Conservation (phyloP, 2,113 vertebrate genomes). For the Vanacampus margaritifer region DNA sequence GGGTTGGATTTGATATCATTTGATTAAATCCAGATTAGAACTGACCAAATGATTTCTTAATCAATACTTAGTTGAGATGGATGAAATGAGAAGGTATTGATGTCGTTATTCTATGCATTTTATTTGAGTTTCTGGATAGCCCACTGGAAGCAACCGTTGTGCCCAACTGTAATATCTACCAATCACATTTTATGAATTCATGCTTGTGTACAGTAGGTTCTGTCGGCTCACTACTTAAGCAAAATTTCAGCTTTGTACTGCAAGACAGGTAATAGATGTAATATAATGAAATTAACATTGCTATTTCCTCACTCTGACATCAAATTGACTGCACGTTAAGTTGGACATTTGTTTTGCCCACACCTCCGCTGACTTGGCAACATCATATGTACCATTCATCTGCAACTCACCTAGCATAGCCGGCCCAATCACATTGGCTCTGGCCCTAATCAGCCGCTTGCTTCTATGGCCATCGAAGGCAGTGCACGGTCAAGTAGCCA, state of each 20-base stretch:
- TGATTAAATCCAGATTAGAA: neutral
- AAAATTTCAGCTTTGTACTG: neutral
- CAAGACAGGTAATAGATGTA: slow-evolving; percentile 14
- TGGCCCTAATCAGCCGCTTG: slow-evolving; percentile 61
- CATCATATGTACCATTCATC: slow-evolving; percentile 41
- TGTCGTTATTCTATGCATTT: neutral
- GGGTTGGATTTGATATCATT: slow-evolving; percentile 32
- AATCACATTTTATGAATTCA: slow-evolving; percentile 15
- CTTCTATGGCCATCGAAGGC: slow-evolving; percentile 44
- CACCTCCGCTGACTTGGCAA: slow-evolving; percentile 45
- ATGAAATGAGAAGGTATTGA: neutral
- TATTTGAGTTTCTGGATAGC: neutral
- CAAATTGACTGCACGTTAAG: slow-evolving; percentile 12
- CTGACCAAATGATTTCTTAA: neutral
- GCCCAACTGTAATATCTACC: slow-evolving; percentile 27
- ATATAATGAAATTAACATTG: slow-evolving; percentile 16
- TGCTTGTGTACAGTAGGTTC: neutral
- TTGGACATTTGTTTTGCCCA: slow-evolving; percentile 21
- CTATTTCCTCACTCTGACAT: slow-evolving; percentile 18
- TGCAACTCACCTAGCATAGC: slow-evolving; percentile 58
- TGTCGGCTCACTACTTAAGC: slow-evolving; percentile 11
- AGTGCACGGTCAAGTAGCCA: slow-evolving; percentile 6
- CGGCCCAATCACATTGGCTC: slow-evolving; percentile 53
- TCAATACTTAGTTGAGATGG: neutral
- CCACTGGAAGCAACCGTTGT: neutral